Evolutionary conservation across 2,888 invertebrate genomes (phyloP).

Genomic region (Ptilodon capucinus): DNA sequence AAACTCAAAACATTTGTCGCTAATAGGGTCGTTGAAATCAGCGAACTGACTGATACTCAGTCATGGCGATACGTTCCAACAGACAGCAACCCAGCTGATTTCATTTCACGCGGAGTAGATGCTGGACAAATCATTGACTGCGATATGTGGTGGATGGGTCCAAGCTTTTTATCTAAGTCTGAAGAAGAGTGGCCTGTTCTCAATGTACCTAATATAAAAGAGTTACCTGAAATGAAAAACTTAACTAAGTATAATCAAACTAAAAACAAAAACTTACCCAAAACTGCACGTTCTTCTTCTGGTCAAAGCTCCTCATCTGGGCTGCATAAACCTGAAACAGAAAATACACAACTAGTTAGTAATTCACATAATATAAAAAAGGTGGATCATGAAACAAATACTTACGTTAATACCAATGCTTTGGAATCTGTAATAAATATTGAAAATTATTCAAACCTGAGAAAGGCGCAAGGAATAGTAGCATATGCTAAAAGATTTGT

Average conservation of each 20-base stretch:
- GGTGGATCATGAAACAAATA: no score
- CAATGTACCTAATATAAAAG: neutral
- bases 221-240: slow-evolving; percentile 2
- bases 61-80: slow-evolving; percentile 6
- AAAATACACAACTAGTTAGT: no score
- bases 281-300: no score
- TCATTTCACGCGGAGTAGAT: slow-evolving; percentile 1
- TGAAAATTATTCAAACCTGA: no score
- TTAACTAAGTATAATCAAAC: no score
- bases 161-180: slow-evolving; percentile 3
- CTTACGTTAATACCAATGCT: no score
- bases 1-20: slow-evolving; percentile 5
- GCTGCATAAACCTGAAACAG: no score
- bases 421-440: no score
- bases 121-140: neutral
- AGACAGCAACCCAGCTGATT: slow-evolving; percentile 5
- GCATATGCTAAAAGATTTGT: slow-evolving; percentile 7
- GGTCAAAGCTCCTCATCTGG: no score
- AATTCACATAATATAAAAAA: no score
- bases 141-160: slow-evolving; percentile 6
- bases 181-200: neutral
- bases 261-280: no score
- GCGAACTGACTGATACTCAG: neutral
- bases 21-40: slow-evolving; percentile 4
- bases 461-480: neutral